phyloP scores from a whole-genome alignment of 1,140 invertebrate genomes.

The Andrena cerasifolii region DNA sequence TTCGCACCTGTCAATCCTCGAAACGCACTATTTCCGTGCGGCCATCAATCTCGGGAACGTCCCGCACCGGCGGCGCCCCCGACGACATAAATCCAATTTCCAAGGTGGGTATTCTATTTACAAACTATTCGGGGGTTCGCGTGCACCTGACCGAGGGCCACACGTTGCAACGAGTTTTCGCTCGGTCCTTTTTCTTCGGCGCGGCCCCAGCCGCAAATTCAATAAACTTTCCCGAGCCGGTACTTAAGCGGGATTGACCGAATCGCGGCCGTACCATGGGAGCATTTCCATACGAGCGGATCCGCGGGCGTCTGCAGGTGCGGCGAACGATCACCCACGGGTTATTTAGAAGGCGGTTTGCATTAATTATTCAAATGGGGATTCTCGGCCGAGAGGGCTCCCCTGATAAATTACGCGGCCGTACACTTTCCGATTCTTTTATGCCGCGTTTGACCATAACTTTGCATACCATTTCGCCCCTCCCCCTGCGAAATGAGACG shows the following conservation, averaged over 20 bases:
- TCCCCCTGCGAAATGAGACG: background rate
- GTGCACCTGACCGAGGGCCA: constrained; percentile 24
- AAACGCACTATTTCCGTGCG: constrained; percentile 32
- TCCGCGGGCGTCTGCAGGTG: constrained; percentile 68
- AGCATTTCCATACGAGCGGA: constrained; percentile 69
- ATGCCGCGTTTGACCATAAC: constrained; percentile 52
- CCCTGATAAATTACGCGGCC: constrained; percentile 78
- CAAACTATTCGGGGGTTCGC: constrained; percentile 35
- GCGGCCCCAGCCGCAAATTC: constrained; percentile 52
- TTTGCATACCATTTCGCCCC: constrained; percentile 17
- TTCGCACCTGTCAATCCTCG: constrained; percentile 42
- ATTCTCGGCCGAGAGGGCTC: constrained; percentile 71
- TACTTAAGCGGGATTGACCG: constrained; percentile 74
- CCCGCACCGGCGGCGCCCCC: background rate
- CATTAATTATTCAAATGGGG: constrained; percentile 81
- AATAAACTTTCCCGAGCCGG: constrained; percentile 63
- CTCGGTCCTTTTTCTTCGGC: constrained; percentile 33
- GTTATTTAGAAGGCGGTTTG: constrained; percentile 81
- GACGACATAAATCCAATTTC: constrained; percentile 53
- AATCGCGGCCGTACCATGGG: constrained; percentile 74
- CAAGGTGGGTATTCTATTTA: constrained; percentile 44
- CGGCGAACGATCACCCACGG: constrained; percentile 71
- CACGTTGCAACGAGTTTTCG: constrained; percentile 19
- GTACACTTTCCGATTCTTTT: constrained; percentile 70
- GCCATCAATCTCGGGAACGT: constrained; percentile 41